Evolutionary conservation across 2,888 invertebrate species (phyloP).

Genomic region (Meta bourneti): DNA sequence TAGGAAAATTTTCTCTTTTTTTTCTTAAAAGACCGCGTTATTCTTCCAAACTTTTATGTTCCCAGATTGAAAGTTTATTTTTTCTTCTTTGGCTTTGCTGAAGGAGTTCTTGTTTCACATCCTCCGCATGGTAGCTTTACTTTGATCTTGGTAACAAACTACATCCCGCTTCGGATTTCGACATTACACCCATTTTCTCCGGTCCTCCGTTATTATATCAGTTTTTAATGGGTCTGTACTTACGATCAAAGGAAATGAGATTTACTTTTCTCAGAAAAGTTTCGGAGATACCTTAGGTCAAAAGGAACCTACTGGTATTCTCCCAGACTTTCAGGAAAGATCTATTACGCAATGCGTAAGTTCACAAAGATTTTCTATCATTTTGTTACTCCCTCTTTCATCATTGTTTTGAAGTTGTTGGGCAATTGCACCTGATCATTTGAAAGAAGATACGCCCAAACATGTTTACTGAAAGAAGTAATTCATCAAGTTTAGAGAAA

Average conservation of each 20-base stretch:
- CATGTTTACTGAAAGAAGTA: too few relatives aligned
- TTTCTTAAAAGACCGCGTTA: slow-evolving; percentile 45
- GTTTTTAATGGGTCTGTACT: slow-evolving; percentile 33
- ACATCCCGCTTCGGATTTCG: slow-evolving; percentile 35
- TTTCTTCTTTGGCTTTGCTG: background rate
- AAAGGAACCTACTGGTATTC: too few relatives aligned
- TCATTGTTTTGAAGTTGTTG: too few relatives aligned
- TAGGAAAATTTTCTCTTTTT: slow-evolving; percentile 25
- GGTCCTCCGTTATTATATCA: slow-evolving; percentile 10
- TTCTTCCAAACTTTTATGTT: slow-evolving; percentile 61
- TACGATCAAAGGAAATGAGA: slow-evolving; percentile 49
- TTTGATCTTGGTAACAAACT: slow-evolving; percentile 42
- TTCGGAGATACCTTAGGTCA: background rate
- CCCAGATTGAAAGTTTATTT: slow-evolving; percentile 40
- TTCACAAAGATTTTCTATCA: too few relatives aligned
- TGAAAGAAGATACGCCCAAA: too few relatives aligned
- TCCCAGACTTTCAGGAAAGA: too few relatives aligned
- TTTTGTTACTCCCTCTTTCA: too few relatives aligned
- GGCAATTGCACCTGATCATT: too few relatives aligned
- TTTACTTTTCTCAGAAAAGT: background rate
- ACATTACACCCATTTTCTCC: slow-evolving; percentile 22
- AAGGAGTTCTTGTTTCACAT: slow-evolving; percentile 9
- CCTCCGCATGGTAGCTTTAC: slow-evolving; percentile 47
- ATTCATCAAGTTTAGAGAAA: too few relatives aligned
- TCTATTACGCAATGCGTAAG: too few relatives aligned